Percentiles rank a stretch among this genome's conserved stretches.
These are phyloP conservation scores for Sylvia atricapilla DNA, from an alignment of 2,113 vertebrate species.

Conservation along the genomic window DNA sequence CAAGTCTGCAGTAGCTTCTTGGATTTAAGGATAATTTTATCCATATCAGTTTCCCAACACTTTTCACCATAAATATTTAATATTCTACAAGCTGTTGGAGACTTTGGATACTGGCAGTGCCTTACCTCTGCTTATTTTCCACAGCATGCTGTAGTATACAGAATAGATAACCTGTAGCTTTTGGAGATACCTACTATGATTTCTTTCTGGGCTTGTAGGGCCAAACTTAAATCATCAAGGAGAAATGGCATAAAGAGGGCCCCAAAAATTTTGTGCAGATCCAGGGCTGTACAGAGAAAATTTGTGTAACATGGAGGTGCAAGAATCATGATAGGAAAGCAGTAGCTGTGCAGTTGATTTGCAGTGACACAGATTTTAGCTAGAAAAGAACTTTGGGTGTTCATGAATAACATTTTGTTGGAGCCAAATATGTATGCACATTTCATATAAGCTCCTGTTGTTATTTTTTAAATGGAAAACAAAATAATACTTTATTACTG, in stretches of 20 bases:
- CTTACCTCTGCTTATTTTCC: background rate
- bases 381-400: background rate
- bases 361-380: background rate
- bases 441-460: background rate
- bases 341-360: background rate
- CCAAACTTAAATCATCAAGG: background rate
- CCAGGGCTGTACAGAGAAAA: background rate
- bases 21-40: background rate
- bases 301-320: background rate
- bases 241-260: background rate
- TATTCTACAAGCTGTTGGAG: background rate
- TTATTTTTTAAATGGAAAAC: background rate
- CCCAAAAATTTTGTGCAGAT: background rate
- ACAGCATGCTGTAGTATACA: background rate
- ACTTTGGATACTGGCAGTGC: background rate
- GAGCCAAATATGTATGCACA: background rate
- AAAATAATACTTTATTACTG: slow-evolving; percentile 9
- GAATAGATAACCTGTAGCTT: background rate
- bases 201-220: background rate
- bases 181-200: background rate
- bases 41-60: background rate
- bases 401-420: background rate
- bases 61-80: background rate
- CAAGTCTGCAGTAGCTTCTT: background rate
- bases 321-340: background rate